Conservation (phyloP, 1,140 invertebrate species). For the Amphibalanus amphitrite region DNA sequence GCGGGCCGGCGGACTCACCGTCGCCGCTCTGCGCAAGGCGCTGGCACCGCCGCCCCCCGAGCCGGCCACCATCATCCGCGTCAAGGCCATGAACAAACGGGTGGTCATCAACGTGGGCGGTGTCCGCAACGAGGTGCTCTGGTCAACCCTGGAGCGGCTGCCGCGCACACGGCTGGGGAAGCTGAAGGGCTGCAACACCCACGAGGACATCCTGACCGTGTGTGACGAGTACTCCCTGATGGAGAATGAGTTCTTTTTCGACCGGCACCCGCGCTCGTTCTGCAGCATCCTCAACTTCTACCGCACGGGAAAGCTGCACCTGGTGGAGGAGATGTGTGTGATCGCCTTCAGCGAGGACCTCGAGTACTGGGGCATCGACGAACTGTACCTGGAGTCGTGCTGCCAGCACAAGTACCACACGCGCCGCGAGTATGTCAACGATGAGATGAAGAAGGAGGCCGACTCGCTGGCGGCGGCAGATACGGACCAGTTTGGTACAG, state of each 20-base stretch:
- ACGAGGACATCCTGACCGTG: constrained; percentile 83
- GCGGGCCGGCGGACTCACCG: too few relatives aligned
- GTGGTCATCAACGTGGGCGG: constrained; percentile 94
- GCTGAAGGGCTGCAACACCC: constrained; percentile 81
- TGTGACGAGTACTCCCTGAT: constrained; percentile 94
- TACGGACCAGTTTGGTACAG: constrained; percentile 90
- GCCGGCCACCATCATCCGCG: constrained; percentile 85
- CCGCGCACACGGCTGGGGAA: constrained; percentile 86
- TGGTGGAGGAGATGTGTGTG: too few relatives aligned
- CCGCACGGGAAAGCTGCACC: too few relatives aligned
- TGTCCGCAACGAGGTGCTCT: constrained; percentile 84
- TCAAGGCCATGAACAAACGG: constrained; percentile 69
- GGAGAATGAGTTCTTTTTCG: constrained; percentile 98
- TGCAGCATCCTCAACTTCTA: too few relatives aligned
- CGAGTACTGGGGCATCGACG: too few relatives aligned
- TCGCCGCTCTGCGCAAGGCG: too few relatives aligned
- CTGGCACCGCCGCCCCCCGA: constrained; percentile 45
- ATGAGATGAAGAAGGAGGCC: constrained; percentile 96
- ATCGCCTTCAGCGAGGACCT: too few relatives aligned
- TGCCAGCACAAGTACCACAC: constrained; percentile 98
- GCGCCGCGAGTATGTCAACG: constrained; percentile 91
- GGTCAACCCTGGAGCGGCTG: too few relatives aligned
- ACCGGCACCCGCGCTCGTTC: constrained; percentile 93
- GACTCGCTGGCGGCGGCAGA: constrained; percentile 75
- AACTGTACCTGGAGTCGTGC: too few relatives aligned